A percentile compares a stretch with the other conserved stretches of the same genome.
Evolutionary conservation across 1,140 invertebrate species (phyloP).

Genomic region (Heliconius eleuchia): DNA sequence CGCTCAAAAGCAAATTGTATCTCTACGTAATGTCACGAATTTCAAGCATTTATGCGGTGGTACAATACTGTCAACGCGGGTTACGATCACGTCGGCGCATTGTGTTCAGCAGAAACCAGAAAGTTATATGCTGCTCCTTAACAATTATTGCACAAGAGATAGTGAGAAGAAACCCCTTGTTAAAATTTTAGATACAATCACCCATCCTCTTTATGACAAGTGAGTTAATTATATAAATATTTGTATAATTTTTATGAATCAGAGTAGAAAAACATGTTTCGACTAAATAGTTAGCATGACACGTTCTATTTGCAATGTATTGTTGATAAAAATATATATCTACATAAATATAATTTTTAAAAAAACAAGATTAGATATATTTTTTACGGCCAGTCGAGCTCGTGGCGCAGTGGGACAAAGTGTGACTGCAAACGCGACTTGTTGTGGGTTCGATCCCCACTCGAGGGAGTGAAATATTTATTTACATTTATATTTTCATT

Average conservation of each 20-base stretch:
- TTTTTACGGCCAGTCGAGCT: too few relatives aligned
- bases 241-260: neutral
- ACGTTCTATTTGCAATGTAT: too few relatives aligned
- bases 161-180: slow-evolving; percentile 38
- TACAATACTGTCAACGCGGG: slow-evolving; percentile 46
- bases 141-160: slow-evolving; percentile 55
- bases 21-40: slow-evolving; percentile 50
- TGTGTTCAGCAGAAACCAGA: slow-evolving; percentile 49
- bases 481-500: too few relatives aligned
- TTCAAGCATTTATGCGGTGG: slow-evolving; percentile 61
- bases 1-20: slow-evolving; percentile 50
- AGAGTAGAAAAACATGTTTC: too few relatives aligned
- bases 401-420: too few relatives aligned
- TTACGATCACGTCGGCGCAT: slow-evolving; percentile 66
- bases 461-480: too few relatives aligned
- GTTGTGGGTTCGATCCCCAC: too few relatives aligned
- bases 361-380: too few relatives aligned
- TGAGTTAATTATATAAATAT: slow-evolving; percentile 38
- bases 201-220: slow-evolving; percentile 53
- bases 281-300: too few relatives aligned
- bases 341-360: too few relatives aligned
- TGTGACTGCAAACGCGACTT: too few relatives aligned
- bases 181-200: slow-evolving; percentile 52
- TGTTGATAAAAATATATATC: too few relatives aligned
- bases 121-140: slow-evolving; percentile 56